Evolutionary conservation across 2,888 invertebrate species (phyloP), one percentile per base, ranked within the genome.

Genomic region (Hypomecis punctinalis): DNA sequence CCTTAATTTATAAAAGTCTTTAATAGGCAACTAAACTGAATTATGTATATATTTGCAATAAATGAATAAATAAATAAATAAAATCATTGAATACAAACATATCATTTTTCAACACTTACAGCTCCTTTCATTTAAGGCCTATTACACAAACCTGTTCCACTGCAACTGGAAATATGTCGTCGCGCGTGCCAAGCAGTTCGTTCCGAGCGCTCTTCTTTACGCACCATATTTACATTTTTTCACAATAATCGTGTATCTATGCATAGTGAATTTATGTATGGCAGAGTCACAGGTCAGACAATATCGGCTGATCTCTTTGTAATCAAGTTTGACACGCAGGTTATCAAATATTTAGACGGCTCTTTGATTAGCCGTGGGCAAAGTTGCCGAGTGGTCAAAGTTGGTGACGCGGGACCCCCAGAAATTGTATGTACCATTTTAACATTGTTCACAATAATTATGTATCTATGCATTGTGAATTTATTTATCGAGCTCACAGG

Each of bases 151-250:
- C 91, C 89, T 80, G 91, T 91, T 90, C 77, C 74, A 82, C 85
- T 84, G 67, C 70, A 69, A 70, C 85, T 85, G 85, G 84, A 89
- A 88, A 89, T 89, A 86, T 89, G 90, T 88, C 87, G 88, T 83
- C 85, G 86, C 86, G 87, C 86, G 87, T 89, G 88, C 86, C 81
- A 74, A 81, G 83, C 78, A 77, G 80, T 85, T 82, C 78, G 83
- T 83, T 84, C 77, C 81, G 80, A 80, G 82, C 82, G 80, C 80
- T 82, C 81, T 77, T 82, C 82, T 78, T 85, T 84, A 84, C 80
- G 54, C 64, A 81, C 74, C 82, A 79, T 83, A 82, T 83, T 83
- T 80, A 77, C 77, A 79, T 80, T 79, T 82, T 83, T 85, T 74
- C 63, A 67, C 58, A 66, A 69, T 69, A 66, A 66, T 68, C 61